Evolutionary conservation across 2,797 vertebrate species (phyloP), one percentile per base, ranked within the genome.

Genomic region (Girardinus metallicus): DNA sequence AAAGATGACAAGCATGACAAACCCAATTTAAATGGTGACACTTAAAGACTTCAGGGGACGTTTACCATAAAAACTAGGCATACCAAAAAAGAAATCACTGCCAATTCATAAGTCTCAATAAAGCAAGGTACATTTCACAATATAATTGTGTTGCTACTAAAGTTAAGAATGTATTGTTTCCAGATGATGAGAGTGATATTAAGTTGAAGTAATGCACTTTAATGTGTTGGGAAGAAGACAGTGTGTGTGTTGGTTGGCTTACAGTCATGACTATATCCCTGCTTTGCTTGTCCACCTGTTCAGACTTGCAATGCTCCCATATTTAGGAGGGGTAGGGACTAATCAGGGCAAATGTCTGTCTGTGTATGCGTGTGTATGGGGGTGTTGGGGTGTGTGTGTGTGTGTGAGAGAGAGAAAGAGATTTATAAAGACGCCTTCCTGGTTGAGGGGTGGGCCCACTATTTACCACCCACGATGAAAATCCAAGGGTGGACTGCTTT

Each of bases 381-480:
- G 74, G 74, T 83, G 73, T n/a, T n/a, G n/a, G n/a, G n/a, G n/a
- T 76, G 57, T 74, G 72, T 77, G 46, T 83, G 51, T 60, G 18
- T 1, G 80, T 76, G 57, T 83, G n/a, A 76, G 8, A 77, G 71
- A 72, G 80, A 70, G 75, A 46, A 8, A 29, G 26, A 44, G 43
- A 72, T 81, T 74, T 75, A 79, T 57, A 86, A 76, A 86, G 87
- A 93, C 85, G 90, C 90, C 94, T 91, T 93, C 86, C 87, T 85
- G 85, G 80, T 78, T 85, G 71, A 79, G 83, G 76, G 87, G 83
- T 76, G 81, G 84, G 68, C 77, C 80, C 43, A 18, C 51, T 84
- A 78, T 85, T 82, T 93, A 91, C 95, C 95, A 95, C 94, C 94
- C 95, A 96, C 79, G 75, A 84, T 51, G 94, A 93, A 77, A 77